Evolutionary conservation across 2,888 invertebrate species (phyloP).

Genomic region (Dendrolimus pini): DNA sequence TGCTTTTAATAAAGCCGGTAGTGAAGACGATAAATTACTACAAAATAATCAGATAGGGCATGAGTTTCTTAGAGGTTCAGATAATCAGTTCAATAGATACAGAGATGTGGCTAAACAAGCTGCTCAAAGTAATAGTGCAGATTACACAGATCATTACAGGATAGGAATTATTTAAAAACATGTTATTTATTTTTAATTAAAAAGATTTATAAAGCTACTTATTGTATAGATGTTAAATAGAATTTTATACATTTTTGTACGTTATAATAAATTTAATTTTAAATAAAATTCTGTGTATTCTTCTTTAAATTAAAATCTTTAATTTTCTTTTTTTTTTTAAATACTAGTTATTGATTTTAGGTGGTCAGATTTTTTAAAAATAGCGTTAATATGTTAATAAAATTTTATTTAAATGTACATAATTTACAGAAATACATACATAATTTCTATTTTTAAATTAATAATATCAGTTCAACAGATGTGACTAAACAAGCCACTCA

Average conservation of each 20-base stretch:
- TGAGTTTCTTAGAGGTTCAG: constrained; percentile 20
- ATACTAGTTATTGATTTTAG: too few relatives aligned
- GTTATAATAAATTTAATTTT: not conserved
- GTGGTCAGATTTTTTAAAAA: too few relatives aligned
- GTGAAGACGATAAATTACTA: constrained; percentile 22
- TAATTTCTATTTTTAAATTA: too few relatives aligned
- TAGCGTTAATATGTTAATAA: too few relatives aligned
- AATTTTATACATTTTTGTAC: not conserved
- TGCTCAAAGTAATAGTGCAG: constrained; percentile 36
- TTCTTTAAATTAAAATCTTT: too few relatives aligned
- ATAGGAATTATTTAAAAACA: not conserved
- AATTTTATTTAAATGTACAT: too few relatives aligned
- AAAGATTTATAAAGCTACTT: too few relatives aligned
- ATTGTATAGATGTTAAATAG: not conserved
- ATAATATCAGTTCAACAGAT: constrained; percentile 26
- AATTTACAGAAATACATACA: too few relatives aligned
- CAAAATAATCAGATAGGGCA: constrained; percentile 29
- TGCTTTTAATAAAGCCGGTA: constrained; percentile 25
- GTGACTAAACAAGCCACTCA: constrained; percentile 37
- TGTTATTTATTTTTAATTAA: too few relatives aligned
- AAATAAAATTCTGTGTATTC: too few relatives aligned
- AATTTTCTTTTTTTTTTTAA: too few relatives aligned
- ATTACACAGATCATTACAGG: constrained; percentile 27
- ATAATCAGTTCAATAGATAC: constrained; percentile 33
- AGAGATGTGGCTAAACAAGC: constrained; percentile 40